Percentiles rank a stretch among this genome's conserved stretches.
Conservation (phyloP, 2,113 vertebrate genomes). For the Columba janthina region DNA sequence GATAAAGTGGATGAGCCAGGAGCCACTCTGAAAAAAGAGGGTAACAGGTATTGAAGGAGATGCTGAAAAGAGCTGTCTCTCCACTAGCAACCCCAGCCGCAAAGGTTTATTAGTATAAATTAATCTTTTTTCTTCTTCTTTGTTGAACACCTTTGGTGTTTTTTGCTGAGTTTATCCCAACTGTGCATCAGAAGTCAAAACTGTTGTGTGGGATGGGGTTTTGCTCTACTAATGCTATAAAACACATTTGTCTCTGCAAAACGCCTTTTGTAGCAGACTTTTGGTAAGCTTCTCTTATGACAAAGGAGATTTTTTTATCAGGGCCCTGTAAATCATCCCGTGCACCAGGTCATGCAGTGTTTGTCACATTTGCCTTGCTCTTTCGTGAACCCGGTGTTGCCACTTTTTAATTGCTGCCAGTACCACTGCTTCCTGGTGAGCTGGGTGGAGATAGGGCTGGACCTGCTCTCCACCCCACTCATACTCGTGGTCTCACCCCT, state of each 20-base stretch:
- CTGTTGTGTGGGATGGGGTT: not conserved
- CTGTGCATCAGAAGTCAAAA: not conserved
- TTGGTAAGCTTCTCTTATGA: not conserved
- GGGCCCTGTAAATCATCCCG: not conserved
- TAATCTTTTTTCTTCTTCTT: not conserved
- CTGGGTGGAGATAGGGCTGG: not conserved
- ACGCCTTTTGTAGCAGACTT: not conserved
- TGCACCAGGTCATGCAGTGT: not conserved
- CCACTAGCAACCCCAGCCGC: not conserved
- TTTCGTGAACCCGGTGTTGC: not conserved
- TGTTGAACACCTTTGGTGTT: not conserved
- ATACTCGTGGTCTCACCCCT: not conserved
- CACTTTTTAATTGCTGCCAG: not conserved
- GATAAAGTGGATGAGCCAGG: not conserved
- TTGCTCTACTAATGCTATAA: not conserved
- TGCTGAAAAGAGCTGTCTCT: not conserved
- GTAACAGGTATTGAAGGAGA: not conserved
- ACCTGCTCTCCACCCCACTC: not conserved
- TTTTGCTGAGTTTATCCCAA: not conserved
- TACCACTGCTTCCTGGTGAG: not conserved
- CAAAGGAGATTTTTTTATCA: not conserved
- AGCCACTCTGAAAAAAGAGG: not conserved
- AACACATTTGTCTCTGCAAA: not conserved
- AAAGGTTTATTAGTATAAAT: not conserved
- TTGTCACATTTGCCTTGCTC: not conserved